phyloP scores from a whole-genome alignment of 1,140 invertebrate species.

The Pseudoatta argentina region DNA sequence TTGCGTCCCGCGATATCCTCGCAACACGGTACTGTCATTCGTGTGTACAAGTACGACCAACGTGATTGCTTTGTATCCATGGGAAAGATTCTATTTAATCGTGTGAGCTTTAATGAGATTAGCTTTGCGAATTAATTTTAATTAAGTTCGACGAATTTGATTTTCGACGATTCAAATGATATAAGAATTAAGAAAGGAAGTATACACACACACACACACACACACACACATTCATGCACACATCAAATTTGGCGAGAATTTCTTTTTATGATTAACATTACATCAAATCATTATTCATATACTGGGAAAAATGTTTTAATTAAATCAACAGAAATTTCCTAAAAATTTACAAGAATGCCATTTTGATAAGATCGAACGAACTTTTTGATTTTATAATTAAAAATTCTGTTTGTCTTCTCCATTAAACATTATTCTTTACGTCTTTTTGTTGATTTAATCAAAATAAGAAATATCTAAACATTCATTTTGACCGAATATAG shows the following conservation, averaged over 20 bases:
- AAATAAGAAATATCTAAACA: no score
- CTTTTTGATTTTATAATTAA: no score
- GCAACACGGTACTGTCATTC: not conserved
- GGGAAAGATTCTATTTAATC: not conserved
- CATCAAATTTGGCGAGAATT: not conserved
- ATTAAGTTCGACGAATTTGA: not conserved
- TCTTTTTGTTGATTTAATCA: no score
- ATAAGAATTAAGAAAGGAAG: not conserved
- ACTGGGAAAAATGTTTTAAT: no score
- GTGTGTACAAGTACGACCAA: not conserved
- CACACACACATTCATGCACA: no score
- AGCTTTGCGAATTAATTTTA: not conserved
- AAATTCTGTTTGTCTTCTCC: no score
- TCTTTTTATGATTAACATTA: not conserved
- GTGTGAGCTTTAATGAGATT: not conserved
- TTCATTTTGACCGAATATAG: no score
- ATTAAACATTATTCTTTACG: no score
- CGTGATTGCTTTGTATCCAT: not conserved
- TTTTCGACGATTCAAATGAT: not conserved
- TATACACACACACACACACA: no score
- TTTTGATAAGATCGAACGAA: no score
- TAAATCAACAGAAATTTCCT: no score
- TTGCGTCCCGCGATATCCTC: not conserved
- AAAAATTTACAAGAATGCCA: no score
- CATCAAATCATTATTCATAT: not conserved